A percentile compares a stretch with the other conserved stretches of the same genome.
Conservation (phyloP, 2,113 vertebrate genomes). For the Macrotus californicus region DNA sequence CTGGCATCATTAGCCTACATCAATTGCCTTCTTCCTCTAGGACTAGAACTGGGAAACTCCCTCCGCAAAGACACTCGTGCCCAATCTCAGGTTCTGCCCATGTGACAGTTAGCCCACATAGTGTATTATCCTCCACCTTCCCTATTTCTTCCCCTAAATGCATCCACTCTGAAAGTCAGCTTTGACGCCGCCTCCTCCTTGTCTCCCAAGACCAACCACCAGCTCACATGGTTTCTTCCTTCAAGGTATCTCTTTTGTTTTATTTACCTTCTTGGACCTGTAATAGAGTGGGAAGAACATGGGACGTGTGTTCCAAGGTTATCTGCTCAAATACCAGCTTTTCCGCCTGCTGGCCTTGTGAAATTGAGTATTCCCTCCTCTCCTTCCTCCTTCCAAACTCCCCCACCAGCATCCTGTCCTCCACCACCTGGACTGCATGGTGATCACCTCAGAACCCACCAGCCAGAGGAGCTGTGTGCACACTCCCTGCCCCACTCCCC, state of each 20-base stretch:
- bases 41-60: slow-evolving; percentile 33
- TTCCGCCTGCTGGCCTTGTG: not conserved
- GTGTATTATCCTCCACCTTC: not conserved
- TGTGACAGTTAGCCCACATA: not conserved
- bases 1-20: slow-evolving; percentile 13
- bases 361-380: not conserved
- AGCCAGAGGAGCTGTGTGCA: not conserved
- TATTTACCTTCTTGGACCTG: not conserved
- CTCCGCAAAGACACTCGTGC: slow-evolving; percentile 7
- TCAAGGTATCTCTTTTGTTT: not conserved
- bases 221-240: not conserved
- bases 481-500: not conserved
- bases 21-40: slow-evolving; percentile 43
- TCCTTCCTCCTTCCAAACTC: not conserved
- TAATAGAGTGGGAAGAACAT: not conserved
- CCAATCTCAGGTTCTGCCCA: not conserved
- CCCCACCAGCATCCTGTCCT: not conserved
- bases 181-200: not conserved
- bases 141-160: not conserved
- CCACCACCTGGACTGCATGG: not conserved
- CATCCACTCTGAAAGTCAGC: not conserved
- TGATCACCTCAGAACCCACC: not conserved
- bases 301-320: not conserved
- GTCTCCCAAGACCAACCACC: not conserved
- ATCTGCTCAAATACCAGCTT: not conserved